These are phyloP conservation scores for Tachystola acroxantha DNA, from an alignment of 2,888 invertebrate species.

Conservation along the genomic window DNA sequence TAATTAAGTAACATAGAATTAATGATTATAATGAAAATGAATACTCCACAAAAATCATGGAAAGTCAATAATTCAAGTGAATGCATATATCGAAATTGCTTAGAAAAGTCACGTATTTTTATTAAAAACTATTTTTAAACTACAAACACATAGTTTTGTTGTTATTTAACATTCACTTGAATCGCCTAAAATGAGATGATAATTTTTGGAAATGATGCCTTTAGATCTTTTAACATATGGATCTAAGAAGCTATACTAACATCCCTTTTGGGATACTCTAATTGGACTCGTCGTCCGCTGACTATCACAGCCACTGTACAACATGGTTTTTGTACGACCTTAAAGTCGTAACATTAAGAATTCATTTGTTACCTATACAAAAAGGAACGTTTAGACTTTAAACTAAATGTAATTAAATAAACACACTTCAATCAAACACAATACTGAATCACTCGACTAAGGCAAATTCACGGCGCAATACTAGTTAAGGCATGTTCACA, in stretches of 20 bases:
- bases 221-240: constrained; percentile 55
- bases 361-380: background rate
- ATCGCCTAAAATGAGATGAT: constrained; percentile 6
- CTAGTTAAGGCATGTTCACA: background rate
- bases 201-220: constrained; percentile 19
- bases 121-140: too few relatives aligned
- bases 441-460: constrained; percentile 45
- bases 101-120: too few relatives aligned
- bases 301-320: constrained; percentile 64
- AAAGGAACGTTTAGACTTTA: constrained; percentile 21
- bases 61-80: constrained; percentile 4
- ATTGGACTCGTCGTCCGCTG: constrained; percentile 21
- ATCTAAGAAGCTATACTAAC: constrained; percentile 29
- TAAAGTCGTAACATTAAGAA: constrained; percentile 14
- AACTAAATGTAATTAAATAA: constrained; percentile 16
- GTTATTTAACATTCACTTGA: constrained; percentile 7
- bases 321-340: constrained; percentile 28
- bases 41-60: constrained; percentile 3
- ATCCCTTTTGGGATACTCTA: constrained; percentile 23
- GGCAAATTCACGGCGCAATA: constrained; percentile 22
- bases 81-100: too few relatives aligned
- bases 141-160: constrained; percentile 3
- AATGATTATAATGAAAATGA: background rate
- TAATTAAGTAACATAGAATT: constrained; percentile 6
- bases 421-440: constrained; percentile 30